A percentile compares a stretch with the other conserved stretches of the same genome.
These are phyloP conservation scores for Sialis lutaria DNA, from an alignment of 2,888 invertebrate species.

Conservation along the genomic window DNA sequence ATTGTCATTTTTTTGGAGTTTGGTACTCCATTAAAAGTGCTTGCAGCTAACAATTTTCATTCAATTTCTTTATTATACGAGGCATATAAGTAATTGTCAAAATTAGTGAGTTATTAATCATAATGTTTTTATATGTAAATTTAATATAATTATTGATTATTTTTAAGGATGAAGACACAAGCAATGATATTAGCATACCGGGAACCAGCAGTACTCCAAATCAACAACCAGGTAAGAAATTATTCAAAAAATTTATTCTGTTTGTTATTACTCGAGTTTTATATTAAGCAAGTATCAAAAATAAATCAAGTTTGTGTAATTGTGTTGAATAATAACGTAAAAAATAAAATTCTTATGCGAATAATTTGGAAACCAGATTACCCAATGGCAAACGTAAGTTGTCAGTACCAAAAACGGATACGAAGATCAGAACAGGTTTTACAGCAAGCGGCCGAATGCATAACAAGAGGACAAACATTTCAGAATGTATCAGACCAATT, in stretches of 20 bases:
- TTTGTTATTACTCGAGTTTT: neutral
- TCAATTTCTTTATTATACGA: no score
- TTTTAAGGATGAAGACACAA: constrained; percentile 3
- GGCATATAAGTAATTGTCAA: no score
- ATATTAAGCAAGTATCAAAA: neutral
- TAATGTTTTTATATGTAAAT: neutral
- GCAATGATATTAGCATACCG: neutral
- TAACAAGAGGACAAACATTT: constrained; percentile 73
- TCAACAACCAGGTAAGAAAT: neutral
- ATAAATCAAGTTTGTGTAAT: neutral
- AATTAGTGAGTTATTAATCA: neutral
- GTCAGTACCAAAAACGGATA: constrained; percentile 43
- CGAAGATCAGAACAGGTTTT: constrained; percentile 60
- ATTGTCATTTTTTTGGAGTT: no score
- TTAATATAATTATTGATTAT: neutral
- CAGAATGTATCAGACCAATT: constrained; percentile 76
- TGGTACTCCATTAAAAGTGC: no score
- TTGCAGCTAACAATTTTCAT: no score
- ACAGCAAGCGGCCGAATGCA: constrained; percentile 68
- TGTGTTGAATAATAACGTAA: neutral
- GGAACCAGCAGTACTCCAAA: neutral
- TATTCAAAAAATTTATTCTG: neutral
- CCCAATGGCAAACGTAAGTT: constrained; percentile 45
- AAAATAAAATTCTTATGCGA: neutral
- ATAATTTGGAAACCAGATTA: neutral